Base-by-base conservation (phyloP, 2,113 vertebrate genomes). In the Microcebus griseorufus region DNA sequence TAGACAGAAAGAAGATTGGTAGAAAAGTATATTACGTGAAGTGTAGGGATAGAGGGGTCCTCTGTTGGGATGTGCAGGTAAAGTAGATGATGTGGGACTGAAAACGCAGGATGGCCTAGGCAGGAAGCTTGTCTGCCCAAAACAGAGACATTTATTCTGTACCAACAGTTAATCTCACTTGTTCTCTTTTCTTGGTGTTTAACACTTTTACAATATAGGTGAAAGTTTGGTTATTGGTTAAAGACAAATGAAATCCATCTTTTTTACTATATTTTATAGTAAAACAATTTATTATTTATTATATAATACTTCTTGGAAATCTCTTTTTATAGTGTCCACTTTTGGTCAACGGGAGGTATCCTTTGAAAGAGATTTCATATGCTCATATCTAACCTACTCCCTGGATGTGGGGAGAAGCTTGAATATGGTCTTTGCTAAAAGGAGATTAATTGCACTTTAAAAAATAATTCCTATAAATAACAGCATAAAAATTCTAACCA, bases 1-100 rank as follows among this genome's bases (percentile, higher is more conserved):
- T 81, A 86, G 88, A 96, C 45, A 96, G 92, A 97, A 98, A 83
- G 75, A 92, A 95, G 72, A 11, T 51, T 55, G 25, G 42, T 58
- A 88, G 53, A 87, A 75, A 79, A 23, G 13, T 39, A 37, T 93
- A 72, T 73, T n/a, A 1, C 48, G 4, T 5, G 0, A 64, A 60
- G 13, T 3, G 9, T 29, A 12, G 4, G 18, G 1, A 0, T 17
- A 1, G 20, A 0, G 69, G 27, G 6, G 22, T 94, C 51, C 78
- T 96, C 75, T 93, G 60, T 80, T 18, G 25, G 88, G 55, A 85
- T 90, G 70, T 72, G 83, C 2, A 32, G 80, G 79, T 69, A 51
- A 84, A 96, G 87, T 72, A 67, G 12, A 3, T 82, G 29, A 79
- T 32, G 22, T 27, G 20, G 9, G 55, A 16, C 6, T 90, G 27